Evolutionary conservation across 2,888 invertebrate species (phyloP), one percentile per base, ranked within the genome.

Genomic region (Tachina grossa): DNA sequence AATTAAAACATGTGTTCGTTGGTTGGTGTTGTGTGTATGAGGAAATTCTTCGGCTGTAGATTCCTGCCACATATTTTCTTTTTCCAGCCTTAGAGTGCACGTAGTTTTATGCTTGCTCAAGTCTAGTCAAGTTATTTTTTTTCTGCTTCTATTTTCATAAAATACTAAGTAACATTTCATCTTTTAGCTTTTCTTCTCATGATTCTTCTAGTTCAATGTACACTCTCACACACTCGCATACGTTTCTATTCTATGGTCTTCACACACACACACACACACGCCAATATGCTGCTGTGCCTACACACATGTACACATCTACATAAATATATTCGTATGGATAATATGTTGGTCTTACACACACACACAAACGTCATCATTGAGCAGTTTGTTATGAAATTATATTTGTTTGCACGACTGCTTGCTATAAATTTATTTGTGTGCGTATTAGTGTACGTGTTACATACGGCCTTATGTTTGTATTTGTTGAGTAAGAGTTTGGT

Each of bases 371-470:
- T 68, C 84, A 78, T 78, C 79, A 83, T 83, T 61, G 85, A 85
- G 47, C 71, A 75, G 85, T 85, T 85, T 85, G 85, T 83, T 85
- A 85, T 83, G 74, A 85, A 85, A 85, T 85, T 85, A 85, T 85
- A 83, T 85, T 85, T 85, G 83, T 85, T 85, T 85, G 83, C 85
- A 85, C 82, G 85, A 85, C 63, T 85, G 85, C 77, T 76, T 82
- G 53, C 51, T 51, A 61, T 47, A 71, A 81, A 51, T 45, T 81
- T 74, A 59, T 81, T 59, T 79, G 45, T 79, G 16, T 72, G 63
- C 47, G 43, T 41, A 9, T 8, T 9, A 1, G 6, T 53, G 39
- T 39, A 5, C 14, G 31, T 61, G 13, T 22, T 39, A 63, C 55
- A 14, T 53, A 2, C n/a, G 5, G 1, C 13, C 19, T 14, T 31